Percentiles rank a stretch among this genome's conserved stretches.
Conservation (phyloP, 2,113 vertebrate species). For the Aleadryas rufinucha region DNA sequence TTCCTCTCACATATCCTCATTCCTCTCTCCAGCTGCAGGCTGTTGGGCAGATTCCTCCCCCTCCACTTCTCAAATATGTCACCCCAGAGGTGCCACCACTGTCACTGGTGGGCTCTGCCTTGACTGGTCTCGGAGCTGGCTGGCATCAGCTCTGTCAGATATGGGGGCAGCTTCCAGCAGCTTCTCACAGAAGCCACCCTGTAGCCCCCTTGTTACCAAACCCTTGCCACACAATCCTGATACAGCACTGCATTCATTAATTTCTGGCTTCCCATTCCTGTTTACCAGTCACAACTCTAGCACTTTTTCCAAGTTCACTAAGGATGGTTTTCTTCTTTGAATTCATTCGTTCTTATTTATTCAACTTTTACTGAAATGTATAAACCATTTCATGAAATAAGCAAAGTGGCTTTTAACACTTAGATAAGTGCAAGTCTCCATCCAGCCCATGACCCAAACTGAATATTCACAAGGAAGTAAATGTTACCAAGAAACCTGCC, state of each 20-base stretch:
- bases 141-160: no score
- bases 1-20: neutral
- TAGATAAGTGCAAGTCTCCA: neutral
- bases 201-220: neutral
- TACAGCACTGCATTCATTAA: neutral
- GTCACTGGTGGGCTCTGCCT: neutral
- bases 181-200: neutral
- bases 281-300: neutral
- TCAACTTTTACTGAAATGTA: neutral
- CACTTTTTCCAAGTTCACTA: neutral
- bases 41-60: rapidly evolving
- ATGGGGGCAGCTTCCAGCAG: neutral
- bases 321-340: neutral
- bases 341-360: neutral
- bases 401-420: neutral
- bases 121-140: rapidly evolving
- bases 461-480: neutral
- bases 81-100: rapidly evolving
- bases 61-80: neutral
- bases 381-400: neutral
- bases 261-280: neutral
- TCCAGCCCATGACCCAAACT: neutral
- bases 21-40: neutral
- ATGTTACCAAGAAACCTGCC: neutral
- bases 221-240: neutral